phyloP scores from a whole-genome alignment of 2,113 vertebrate genomes.

The Cervus canadensis region DNA sequence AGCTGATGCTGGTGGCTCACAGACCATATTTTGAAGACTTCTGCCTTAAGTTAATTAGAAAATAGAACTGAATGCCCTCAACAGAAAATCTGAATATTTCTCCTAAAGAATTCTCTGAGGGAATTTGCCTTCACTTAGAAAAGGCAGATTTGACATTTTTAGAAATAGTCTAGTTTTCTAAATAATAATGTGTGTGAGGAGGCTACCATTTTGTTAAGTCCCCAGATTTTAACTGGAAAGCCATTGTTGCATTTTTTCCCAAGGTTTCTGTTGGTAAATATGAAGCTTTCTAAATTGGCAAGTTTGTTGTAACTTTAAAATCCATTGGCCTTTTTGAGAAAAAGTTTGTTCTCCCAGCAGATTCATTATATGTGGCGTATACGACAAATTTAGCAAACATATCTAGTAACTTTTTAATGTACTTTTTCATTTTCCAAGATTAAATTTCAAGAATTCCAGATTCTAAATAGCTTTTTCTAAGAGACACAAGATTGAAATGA shows the following conservation, averaged over 20 bases:
- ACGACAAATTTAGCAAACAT: neutral
- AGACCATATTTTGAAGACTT: neutral
- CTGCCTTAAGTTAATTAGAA: neutral
- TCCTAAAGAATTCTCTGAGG: neutral
- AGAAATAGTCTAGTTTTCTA: neutral
- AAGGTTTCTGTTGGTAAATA: neutral
- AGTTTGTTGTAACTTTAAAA: neutral
- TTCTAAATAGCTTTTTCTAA: neutral
- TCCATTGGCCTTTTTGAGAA: neutral
- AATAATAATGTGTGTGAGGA: neutral
- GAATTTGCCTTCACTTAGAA: neutral
- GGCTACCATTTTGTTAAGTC: neutral
- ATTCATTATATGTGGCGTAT: neutral
- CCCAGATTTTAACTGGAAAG: neutral
- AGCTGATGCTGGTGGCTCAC: neutral
- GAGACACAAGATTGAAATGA: neutral
- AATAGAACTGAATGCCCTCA: neutral
- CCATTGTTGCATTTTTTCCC: neutral
- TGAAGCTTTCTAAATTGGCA: neutral
- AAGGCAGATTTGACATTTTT: neutral
- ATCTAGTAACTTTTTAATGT: slow-evolving; percentile 16
- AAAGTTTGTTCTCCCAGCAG: slow-evolving; percentile 20
- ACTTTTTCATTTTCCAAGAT: neutral
- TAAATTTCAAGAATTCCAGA: neutral
- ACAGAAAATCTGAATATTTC: neutral